These are phyloP conservation scores for Apodemus speciosus DNA, from an alignment of 2,113 vertebrate species.

Conservation along the genomic window DNA sequence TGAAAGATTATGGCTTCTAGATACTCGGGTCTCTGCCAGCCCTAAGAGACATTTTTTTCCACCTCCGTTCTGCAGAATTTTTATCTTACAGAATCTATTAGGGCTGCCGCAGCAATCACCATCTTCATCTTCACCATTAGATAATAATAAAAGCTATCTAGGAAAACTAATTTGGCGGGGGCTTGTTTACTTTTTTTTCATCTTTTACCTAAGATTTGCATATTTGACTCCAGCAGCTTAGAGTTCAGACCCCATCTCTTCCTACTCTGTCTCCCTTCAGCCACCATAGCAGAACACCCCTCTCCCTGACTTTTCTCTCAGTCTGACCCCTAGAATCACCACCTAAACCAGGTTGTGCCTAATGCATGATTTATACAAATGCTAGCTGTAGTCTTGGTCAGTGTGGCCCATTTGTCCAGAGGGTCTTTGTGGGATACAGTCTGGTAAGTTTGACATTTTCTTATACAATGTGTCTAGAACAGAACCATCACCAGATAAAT, in stretches of 20 bases:
- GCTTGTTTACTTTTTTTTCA: neutral
- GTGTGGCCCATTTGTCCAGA: neutral
- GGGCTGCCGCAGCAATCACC: too few species aligned
- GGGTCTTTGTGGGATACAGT: neutral
- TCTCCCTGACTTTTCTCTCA: neutral
- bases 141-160: neutral
- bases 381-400: neutral
- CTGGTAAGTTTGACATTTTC: neutral
- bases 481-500: neutral
- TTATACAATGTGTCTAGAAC: neutral
- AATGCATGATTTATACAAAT: neutral
- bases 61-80: too few species aligned
- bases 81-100: too few species aligned
- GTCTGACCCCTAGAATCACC: neutral
- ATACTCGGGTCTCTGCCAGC: too few species aligned
- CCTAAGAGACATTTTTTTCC: too few species aligned
- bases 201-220: too few species aligned
- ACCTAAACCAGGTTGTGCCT: neutral
- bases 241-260: neutral
- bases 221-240: neutral
- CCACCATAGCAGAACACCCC: too few species aligned
- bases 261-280: neutral
- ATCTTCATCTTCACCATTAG: neutral
- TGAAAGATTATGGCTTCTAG: too few species aligned
- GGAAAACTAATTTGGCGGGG: constrained; percentile 1